Percentiles rank a stretch among this genome's conserved stretches.
These are phyloP conservation scores for Tethya wilhelma DNA, from an alignment of 37 sponge, comb jelly and placozoan genomes.

Conservation along the genomic window DNA sequence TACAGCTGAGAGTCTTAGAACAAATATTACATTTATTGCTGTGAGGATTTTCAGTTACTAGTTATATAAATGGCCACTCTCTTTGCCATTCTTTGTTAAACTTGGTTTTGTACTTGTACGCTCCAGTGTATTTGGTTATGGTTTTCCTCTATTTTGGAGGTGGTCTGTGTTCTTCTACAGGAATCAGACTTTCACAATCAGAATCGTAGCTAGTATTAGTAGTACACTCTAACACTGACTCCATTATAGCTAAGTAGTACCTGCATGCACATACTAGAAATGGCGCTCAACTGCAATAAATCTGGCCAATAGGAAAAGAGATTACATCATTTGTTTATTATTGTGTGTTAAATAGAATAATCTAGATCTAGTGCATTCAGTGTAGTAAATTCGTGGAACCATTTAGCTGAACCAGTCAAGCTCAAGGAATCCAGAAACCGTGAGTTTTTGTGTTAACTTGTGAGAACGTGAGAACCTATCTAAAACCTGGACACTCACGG, in stretches of 20 bases:
- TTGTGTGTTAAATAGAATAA: not conserved
- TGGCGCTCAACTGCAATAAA: not conserved
- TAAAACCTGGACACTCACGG: not conserved
- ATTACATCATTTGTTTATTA: not conserved
- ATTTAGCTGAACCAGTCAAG: too few species aligned
- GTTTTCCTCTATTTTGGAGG: not conserved
- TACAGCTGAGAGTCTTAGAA: conserved; percentile 16
- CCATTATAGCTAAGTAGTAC: not conserved
- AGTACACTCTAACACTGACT: not conserved
- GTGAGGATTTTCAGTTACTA: conserved; percentile 16
- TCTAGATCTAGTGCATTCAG: not conserved
- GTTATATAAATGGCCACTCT: conserved; percentile 41
- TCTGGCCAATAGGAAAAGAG: not conserved
- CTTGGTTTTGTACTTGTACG: conserved; percentile 36
- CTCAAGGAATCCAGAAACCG: not conserved
- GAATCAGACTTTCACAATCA: not conserved
- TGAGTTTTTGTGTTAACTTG: not conserved
- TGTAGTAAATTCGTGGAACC: not conserved
- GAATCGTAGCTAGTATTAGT: too few species aligned
- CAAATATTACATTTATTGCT: conserved; percentile 34
- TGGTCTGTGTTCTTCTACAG: not conserved
- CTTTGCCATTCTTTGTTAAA: conserved; percentile 48
- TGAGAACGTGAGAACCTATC: not conserved
- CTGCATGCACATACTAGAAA: too few species aligned
- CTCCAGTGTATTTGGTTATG: conserved; percentile 28